These are phyloP conservation scores for Corbicula japonica DNA, from an alignment of 2,888 invertebrate genomes.

Conservation along the genomic window DNA sequence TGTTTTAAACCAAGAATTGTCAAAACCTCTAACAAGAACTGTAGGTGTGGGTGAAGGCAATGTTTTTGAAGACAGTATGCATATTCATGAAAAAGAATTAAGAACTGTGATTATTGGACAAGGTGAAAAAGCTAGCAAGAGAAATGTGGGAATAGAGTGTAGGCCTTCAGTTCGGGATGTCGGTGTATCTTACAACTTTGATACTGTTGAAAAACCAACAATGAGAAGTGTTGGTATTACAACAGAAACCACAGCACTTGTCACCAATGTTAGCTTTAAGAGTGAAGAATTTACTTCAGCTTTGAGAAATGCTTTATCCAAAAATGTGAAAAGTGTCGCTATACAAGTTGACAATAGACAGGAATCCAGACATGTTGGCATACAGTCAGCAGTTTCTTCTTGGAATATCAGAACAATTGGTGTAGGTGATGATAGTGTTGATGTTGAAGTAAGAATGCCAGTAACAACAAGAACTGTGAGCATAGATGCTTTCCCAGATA, in stretches of 20 bases:
- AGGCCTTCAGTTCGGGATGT: conserved; percentile 84
- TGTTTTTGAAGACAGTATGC: conserved; percentile 83
- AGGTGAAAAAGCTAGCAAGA: conserved; percentile 70
- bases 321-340: conserved; percentile 81
- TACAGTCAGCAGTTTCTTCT: conserved; percentile 65
- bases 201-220: conserved; percentile 79
- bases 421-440: conserved; percentile 81
- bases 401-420: conserved; percentile 75
- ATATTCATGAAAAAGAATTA: conserved; percentile 85
- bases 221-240: conserved; percentile 83
- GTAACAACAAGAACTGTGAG: conserved; percentile 79
- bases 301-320: conserved; percentile 80
- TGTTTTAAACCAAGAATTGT: conserved; percentile 59
- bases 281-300: conserved; percentile 81
- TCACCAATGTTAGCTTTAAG: conserved; percentile 78
- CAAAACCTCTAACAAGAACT: conserved; percentile 87
- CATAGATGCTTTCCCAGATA: conserved; percentile 77
- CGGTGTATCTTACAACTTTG: conserved; percentile 83
- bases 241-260: conserved; percentile 78
- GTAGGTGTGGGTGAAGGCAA: conserved; percentile 89
- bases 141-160: conserved; percentile 84
- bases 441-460: conserved; percentile 80
- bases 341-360: conserved; percentile 78
- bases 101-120: conserved; percentile 85
- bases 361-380: conserved; percentile 66